A percentile compares a stretch with the other conserved stretches of the same genome.
phyloP scores from a whole-genome alignment of 2,113 vertebrate species.

The Agelaius tricolor region DNA sequence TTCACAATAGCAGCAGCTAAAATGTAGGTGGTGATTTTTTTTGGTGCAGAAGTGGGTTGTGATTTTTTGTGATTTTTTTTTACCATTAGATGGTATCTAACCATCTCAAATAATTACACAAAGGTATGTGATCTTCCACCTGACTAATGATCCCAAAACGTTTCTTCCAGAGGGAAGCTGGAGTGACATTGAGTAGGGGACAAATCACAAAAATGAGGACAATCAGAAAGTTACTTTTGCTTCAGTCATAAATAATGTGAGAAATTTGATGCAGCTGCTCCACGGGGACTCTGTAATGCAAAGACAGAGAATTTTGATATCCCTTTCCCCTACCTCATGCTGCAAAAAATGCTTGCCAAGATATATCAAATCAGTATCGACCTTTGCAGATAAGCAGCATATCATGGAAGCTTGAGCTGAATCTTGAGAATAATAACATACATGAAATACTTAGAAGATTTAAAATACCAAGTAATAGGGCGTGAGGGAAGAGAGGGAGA shows the following conservation, averaged over 20 bases:
- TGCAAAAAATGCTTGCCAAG: background rate
- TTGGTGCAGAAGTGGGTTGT: background rate
- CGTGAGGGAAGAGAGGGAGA: no score
- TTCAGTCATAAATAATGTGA: background rate
- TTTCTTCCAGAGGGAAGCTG: background rate
- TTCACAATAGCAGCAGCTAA: slow-evolving; percentile 12
- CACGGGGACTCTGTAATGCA: background rate
- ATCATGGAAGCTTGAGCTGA: background rate
- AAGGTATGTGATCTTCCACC: background rate
- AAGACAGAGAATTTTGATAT: background rate
- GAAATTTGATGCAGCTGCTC: background rate
- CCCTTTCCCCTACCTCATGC: background rate
- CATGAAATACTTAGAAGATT: background rate
- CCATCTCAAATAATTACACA: background rate
- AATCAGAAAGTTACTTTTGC: background rate
- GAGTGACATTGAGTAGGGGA: background rate
- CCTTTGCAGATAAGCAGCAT: background rate
- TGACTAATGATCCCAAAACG: background rate
- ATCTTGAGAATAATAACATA: background rate
- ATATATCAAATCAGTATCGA: background rate
- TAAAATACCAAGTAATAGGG: background rate
- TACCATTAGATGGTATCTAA: background rate
- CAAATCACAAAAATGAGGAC: background rate
- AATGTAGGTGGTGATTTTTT: slow-evolving; percentile 22
- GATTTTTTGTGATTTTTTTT: no score